Base-by-base conservation (phyloP, 2,797 vertebrate species). In the Hirundo rustica region DNA sequence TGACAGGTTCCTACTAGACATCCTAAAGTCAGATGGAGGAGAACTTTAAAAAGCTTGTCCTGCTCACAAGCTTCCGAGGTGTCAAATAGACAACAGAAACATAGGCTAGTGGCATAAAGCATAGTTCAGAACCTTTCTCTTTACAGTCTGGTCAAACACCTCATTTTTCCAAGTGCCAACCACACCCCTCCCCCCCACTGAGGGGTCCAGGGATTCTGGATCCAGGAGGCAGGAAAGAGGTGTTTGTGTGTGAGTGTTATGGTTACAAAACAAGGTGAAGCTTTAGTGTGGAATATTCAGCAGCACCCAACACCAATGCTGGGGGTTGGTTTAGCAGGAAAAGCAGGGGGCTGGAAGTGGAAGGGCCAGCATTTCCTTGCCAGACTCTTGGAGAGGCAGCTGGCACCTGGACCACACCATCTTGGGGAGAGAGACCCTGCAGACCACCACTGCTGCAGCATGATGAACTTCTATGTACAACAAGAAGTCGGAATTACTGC, bases 381-480 rank as follows among this genome's bases (percentile, higher is more conserved):
- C 3, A 0, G 1, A 27, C 22, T 44, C 27, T 19, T 51, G 27
- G 62, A 67, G 45, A 36, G 16, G n/a, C 21, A 76, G 64, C 29
- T 1, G 1, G 29, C n/a, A 47, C 20, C 38, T 4, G 29, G 47
- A 40, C 16, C 47, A n/a, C n/a, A 68, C 6, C 19, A n/a, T 7
- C 47, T 0, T 19, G 7, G 38, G 38, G n/a, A 5, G 8, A 67
- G 36, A 51, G 27, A 38, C 38, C 27, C 40, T 45, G 38, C 19
- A 1, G 4, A 26, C 29, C 53, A 85, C 18, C 38, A 29, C 38
- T 0, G 2, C 26, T 0, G 0, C 54, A 38, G 54, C 19, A 16
- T 4, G 29, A 81, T 15, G 3, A n/a, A 83, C 16, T 70, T 27
- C 27, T 51, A 17, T 0, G 3, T 54, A 61, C 14, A 60, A 48